Evolutionary conservation across 2,797 vertebrate species (phyloP).

Genomic region (Lemur catta): DNA sequence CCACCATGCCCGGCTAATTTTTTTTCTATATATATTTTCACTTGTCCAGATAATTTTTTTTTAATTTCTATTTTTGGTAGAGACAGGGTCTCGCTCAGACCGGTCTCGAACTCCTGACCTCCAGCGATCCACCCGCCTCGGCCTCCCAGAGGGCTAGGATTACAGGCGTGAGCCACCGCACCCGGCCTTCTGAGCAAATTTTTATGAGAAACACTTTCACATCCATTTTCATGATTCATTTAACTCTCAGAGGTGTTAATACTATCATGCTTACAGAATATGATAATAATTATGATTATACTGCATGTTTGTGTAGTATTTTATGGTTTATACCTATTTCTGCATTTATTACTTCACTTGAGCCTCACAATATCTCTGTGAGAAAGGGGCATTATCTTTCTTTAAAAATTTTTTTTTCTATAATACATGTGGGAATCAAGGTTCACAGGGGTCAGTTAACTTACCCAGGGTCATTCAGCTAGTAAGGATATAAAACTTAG

Average conservation of each 20-base stretch:
- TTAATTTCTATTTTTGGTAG: too few relatives aligned
- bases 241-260: not conserved
- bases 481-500: not conserved
- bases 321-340: conserved; percentile 17
- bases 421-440: not conserved
- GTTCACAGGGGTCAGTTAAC: not conserved
- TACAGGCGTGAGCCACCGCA: too few relatives aligned
- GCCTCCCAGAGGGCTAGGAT: too few relatives aligned
- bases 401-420: not conserved
- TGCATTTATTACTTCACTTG: not conserved
- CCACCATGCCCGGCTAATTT: too few relatives aligned
- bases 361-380: not conserved
- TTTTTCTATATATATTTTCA: too few relatives aligned
- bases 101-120: too few relatives aligned
- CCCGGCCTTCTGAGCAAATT: conserved; percentile 26
- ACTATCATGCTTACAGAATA: not conserved
- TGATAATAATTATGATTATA: not conserved
- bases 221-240: conserved; percentile 15
- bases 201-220: not conserved
- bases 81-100: too few relatives aligned
- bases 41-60: too few relatives aligned
- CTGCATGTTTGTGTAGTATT: not conserved
- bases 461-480: not conserved
- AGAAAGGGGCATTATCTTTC: not conserved
- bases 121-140: too few relatives aligned